Evolutionary conservation across 2,797 vertebrate genomes (phyloP), one percentile per base, ranked within the genome.

Genomic region (Hapalemur alaotrensis): DNA sequence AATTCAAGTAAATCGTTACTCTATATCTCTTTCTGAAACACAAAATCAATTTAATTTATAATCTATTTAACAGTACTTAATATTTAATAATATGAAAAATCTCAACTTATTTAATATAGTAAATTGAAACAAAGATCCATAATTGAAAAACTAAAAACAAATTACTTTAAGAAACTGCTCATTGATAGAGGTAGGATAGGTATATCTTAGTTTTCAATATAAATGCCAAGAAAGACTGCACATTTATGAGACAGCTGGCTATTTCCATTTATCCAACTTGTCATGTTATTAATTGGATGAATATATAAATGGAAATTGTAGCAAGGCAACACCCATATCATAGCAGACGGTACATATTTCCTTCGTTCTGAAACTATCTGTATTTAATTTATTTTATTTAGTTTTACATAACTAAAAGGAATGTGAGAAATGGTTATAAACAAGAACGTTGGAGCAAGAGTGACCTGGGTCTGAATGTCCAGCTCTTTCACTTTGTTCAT

Each of bases 221-320:
- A 28, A 38, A 18, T 93, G 82, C 35, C 89, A 96, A 79, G 84
- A 95, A 94, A 80, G 17, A 79, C 23, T 86, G 30, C 14, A 82
- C 89, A 89, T 28, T 73, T 87, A 38, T 54, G 57, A 92, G 94
- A 91, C 89, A 96, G 80, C 25, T 94, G 89, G 95, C 32, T 92
- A 30, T 46, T 50, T 90, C 46, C 57, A 79, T 54, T 57, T 65
- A 87, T 54, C 52, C 81, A 83, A 86, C n/a, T 88, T 93, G 76
- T 73, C 93, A 85, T 43, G 57, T 22, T 79, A 92, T 73, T 97
- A 93, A 92, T 85, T 88, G 54, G 72, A 88, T 89, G 52, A 88
- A 41, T 81, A 43, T 92, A 85, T 83, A 96, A 93, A 95, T 95
- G 87, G n/a, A 91, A 89, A 75, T 38, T 38, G 38, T 43, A 69